Evolutionary conservation across 2,113 vertebrate species (phyloP), one percentile per base, ranked within the genome.

Genomic region (Myiagra hebetior): DNA sequence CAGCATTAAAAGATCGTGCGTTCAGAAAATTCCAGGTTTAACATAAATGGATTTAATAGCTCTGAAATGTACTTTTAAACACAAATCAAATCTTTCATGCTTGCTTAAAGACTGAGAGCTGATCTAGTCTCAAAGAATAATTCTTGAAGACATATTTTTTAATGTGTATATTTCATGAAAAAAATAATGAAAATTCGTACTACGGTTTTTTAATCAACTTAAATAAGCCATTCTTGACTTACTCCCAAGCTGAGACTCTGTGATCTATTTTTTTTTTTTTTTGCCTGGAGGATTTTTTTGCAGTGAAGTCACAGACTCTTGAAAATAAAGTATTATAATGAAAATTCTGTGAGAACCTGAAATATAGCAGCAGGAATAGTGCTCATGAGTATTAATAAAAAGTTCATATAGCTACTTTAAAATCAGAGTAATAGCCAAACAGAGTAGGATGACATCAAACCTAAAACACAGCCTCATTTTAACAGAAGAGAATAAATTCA

Each of bases 401-500:
- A 69, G 30, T 35, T 85, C 50, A 75, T 53, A 72, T 26, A 44
- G 15, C 30, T 69, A 19, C 50, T 94, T 91, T 73, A 87, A 88
- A 83, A 84, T 30, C 46, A 57, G 33, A 93, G 30, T 70, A 64
- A 89, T 87, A 78, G 49, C 53, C 80, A 78, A 97, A 80, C 23
- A 35, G 7, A 26, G 53, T 9, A 85, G 52, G 74, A 65, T 35
- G 13, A 57, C 31, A 89, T 37, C 68, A 90, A 90, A 92, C 21
- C 14, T 33, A 57, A 88, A 95, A 82, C 35, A 60, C 35, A 60
- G 47, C 28, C 65, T 42, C 47, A 18, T 96, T 97, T 93, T 94
- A 85, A 49, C 26, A 90, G 62, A 73, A 56, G 62, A 76, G 39
- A 91, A 76, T 56, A 96, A 95, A 96, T 94, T 74, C 35, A 94